phyloP scores from a whole-genome alignment of 2,888 invertebrate genomes.

The Penaeus monodon region DNA sequence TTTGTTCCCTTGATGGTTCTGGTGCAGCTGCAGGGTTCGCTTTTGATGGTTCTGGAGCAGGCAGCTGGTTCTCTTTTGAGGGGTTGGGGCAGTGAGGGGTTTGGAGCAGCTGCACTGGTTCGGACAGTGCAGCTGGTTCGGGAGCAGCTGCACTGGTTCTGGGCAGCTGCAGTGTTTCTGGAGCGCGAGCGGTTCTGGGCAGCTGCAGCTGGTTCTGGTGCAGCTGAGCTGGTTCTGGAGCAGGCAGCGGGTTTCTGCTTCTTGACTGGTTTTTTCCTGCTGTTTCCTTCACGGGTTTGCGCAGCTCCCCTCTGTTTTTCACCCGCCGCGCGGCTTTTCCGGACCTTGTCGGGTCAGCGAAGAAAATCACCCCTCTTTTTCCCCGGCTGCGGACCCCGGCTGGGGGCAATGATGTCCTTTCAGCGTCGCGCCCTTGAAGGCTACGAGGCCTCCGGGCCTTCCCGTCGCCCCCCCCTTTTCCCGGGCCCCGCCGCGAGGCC shows the following conservation, averaged over 20 bases:
- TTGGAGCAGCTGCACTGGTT: too few species aligned
- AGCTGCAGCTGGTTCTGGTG: background rate
- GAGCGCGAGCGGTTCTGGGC: conserved; percentile 22
- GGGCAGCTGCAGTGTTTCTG: conserved; percentile 1
- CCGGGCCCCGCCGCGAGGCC: background rate
- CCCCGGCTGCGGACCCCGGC: conserved; percentile 22
- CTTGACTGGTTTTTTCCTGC: background rate
- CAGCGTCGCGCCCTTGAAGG: conserved; percentile 10
- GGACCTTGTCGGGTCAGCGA: conserved; percentile 18
- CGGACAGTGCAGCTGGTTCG: background rate
- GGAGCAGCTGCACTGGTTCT: conserved; percentile 11
- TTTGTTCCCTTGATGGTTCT: too few species aligned
- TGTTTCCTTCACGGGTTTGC: background rate
- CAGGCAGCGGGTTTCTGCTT: conserved; percentile 14
- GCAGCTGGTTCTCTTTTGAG: too few species aligned
- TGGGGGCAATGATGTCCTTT: conserved; percentile 19
- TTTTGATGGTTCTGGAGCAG: background rate
- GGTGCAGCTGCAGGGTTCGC: background rate
- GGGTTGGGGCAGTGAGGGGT: too few species aligned
- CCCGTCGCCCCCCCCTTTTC: background rate
- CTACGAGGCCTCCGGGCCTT: background rate
- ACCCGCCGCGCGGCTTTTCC: background rate
- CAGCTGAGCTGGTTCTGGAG: background rate
- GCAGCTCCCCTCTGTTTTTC: background rate
- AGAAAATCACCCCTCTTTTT: background rate